Evolutionary conservation across 92 coral and sea anemone genomes (phyloP), one percentile per base, ranked within the genome.

Genomic region (Paragorgia papillata): DNA sequence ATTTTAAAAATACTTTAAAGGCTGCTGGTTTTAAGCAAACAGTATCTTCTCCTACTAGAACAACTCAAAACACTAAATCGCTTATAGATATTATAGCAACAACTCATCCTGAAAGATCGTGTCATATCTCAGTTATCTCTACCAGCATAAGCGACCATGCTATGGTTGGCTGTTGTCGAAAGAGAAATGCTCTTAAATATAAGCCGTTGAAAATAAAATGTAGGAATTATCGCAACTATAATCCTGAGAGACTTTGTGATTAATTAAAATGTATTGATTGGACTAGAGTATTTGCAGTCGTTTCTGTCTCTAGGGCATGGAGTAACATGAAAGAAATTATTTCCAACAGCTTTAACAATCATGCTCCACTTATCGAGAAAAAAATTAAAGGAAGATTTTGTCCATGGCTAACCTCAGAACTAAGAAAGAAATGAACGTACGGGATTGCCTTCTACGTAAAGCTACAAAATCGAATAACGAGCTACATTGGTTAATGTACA

Each of bases 121-220:
- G 28, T 62, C 28, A 62, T 9, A 19, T 43, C 28, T 27, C 28
- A 62, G 68, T 62, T 5, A 62, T 62, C 31, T n/a, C 68, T 10
- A 25, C 44, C 1, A 39, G 31, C 31, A 27, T 62, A 43, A 62
- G 48, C 43, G 68, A 62, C 24, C 39, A 62, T 62, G 68, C 9
- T 62, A 62, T 62, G 68, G 43, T 62, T 62, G 43, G 68, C n/a
- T n/a, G n/a, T n/a, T 27, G 40, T 62, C 68, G 31, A 3, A 3
- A 62, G 68, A 24, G 31, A 62, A 62, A 62, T 58, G n/a, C n/a
- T n/a, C n/a, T n/a, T n/a, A n/a, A n/a, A n/a, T n/a, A n/a, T 58
- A 58, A 58, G 21, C 32, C 65, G 27, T 58, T 34, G 65, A 58
- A 58, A 27, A 26, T 58, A 21, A 58, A 58, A 58, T 30, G 19